Evolutionary conservation across 2,888 invertebrate genomes (phyloP), one percentile per base, ranked within the genome.

Genomic region (Germaria angustata): DNA sequence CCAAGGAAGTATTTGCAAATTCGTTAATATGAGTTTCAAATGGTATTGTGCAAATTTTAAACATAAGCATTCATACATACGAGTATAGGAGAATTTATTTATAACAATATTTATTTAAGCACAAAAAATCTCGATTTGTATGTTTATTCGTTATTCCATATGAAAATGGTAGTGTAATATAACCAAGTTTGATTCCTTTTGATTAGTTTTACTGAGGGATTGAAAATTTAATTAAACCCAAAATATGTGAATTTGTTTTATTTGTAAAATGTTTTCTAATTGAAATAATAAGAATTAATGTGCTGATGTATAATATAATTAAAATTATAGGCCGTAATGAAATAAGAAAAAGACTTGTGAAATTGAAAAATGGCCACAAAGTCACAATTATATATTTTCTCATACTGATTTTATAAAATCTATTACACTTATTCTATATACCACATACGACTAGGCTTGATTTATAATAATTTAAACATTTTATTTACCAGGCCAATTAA

Each of bases 141-240:
- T n/a, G n/a, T n/a, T n/a, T n/a, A 1, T 22, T 44, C 36, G 17
- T 36, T 71, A 20, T 4, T 36, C 13, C 17, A 44, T 34, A 73
- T 13, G 36, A 17, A 59, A 11, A 51, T 49, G 49, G 3, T 68
- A 49, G 46, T 51, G 5, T 53, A 34, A 36, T 11, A 63, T 9
- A 69, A 53, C 46, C 24, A 71, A 51, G 36, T 71, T 69, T 69
- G 51, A 69, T 61, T 69, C 63, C 51, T 32, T 72, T 72, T n/a
- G 39, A 46, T 61, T 20, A 53, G 34, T 69, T 46, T 34, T 53
- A 49, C 36, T 77, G 41, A 28, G 28, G 13, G 11, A 13, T 34
- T 72, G 79, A 41, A 51, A 73, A 68, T 73, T 80, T 80, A 80
- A 68, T 80, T 73, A 75, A 80, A 80, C 53, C 68, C 20, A 66